Evolutionary conservation across 2,888 invertebrate genomes (phyloP).

Genomic region (Globia sparganii): DNA sequence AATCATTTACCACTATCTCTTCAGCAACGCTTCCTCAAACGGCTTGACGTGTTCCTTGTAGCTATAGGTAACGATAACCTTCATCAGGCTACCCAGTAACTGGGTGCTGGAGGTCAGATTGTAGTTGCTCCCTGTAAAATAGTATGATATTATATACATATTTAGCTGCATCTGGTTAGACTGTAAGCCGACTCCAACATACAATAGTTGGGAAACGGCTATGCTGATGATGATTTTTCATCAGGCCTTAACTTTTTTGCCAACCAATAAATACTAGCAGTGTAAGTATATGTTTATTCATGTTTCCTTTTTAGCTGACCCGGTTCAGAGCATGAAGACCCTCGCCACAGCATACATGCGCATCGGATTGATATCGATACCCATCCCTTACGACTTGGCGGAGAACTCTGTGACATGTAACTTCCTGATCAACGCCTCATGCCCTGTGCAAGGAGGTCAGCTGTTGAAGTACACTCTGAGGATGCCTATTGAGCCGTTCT

Average conservation of each 20-base stretch:
- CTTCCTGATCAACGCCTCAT: constrained; percentile 74
- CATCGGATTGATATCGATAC: constrained; percentile 12
- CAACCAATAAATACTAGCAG: constrained; percentile 13
- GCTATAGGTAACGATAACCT: too few relatives aligned
- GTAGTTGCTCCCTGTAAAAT: too few relatives aligned
- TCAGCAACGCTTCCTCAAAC: too few relatives aligned
- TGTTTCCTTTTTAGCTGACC: constrained; percentile 63
- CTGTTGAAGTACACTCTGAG: not conserved
- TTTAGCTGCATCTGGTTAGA: not conserved
- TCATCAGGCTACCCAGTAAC: too few relatives aligned
- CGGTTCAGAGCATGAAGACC: constrained; percentile 70
- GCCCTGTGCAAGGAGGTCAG: constrained; percentile 45
- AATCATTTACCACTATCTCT: too few relatives aligned
- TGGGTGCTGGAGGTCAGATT: too few relatives aligned
- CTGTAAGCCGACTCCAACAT: not conserved
- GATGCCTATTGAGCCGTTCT: constrained; percentile 52
- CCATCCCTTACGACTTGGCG: constrained; percentile 65
- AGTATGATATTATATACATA: too few relatives aligned
- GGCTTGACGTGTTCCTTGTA: too few relatives aligned
- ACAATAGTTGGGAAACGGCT: not conserved
- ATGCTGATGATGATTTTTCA: not conserved
- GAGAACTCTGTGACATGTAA: constrained; percentile 72
- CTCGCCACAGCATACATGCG: constrained; percentile 69
- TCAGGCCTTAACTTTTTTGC: not conserved
- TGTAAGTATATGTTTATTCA: not conserved